Conservation (phyloP, 2,113 vertebrate genomes). For the Nipponia nippon region DNA sequence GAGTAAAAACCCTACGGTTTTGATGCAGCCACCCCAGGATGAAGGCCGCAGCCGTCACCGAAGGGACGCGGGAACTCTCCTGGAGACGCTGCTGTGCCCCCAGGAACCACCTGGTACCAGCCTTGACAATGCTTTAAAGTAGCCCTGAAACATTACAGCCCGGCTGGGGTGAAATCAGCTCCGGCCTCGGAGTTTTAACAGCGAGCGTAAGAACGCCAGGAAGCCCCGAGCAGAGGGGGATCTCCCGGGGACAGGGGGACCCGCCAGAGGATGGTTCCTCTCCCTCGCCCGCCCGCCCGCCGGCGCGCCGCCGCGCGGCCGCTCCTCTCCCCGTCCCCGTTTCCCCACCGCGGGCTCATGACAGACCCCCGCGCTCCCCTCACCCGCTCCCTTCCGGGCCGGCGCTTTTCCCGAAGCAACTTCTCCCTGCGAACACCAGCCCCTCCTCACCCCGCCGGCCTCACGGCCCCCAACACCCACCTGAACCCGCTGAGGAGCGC, state of each 20-base stretch:
- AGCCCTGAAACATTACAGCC: background rate
- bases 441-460: too few relatives aligned
- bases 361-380: background rate
- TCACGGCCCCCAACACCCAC: background rate
- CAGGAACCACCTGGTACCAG: background rate
- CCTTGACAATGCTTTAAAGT: background rate
- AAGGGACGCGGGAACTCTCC: background rate
- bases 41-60: background rate
- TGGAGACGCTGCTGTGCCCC: background rate
- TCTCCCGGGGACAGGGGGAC: background rate
- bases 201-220: rapidly evolving
- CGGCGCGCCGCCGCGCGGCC: background rate
- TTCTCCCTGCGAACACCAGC: too few relatives aligned
- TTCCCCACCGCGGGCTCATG: background rate
- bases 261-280: background rate
- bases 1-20: background rate
- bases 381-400: background rate
- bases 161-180: background rate
- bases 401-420: background rate
- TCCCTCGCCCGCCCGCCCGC: background rate
- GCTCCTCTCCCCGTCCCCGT: background rate
- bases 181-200: background rate
- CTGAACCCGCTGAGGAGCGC: background rate
- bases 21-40: rapidly evolving
- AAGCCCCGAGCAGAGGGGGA: too few relatives aligned